Conservation (phyloP, 2,888 invertebrate genomes). For the Labia minor region DNA sequence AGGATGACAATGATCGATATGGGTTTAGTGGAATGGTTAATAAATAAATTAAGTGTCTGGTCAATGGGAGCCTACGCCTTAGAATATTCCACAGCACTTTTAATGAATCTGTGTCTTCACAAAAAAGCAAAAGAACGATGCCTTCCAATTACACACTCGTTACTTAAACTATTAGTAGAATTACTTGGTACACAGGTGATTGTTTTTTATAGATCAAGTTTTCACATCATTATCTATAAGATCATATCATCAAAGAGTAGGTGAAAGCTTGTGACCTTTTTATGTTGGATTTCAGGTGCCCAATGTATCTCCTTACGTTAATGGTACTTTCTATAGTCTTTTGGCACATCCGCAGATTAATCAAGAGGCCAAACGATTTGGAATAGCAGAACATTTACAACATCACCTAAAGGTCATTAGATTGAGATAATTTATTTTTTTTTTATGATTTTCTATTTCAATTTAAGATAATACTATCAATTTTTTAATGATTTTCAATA, state of each 20-base stretch:
- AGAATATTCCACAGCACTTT: constrained; percentile 53
- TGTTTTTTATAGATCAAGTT: constrained; percentile 17
- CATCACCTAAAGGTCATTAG: constrained; percentile 25
- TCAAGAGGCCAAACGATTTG: constrained; percentile 40
- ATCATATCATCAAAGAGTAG: neutral
- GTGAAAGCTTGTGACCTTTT: neutral
- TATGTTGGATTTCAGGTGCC: neutral
- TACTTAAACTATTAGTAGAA: constrained; percentile 37
- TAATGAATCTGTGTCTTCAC: constrained; percentile 57
- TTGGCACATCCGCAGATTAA: constrained; percentile 39
- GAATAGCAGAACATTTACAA: constrained; percentile 35
- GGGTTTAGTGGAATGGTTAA: constrained; percentile 51
- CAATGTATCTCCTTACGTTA: constrained; percentile 37
- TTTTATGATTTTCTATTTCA: neutral
- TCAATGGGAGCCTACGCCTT: constrained; percentile 45
- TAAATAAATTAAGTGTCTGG: constrained; percentile 41
- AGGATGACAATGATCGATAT: constrained; percentile 49
- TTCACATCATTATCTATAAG: neutral
- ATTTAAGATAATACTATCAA: neutral
- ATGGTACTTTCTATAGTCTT: constrained; percentile 44
- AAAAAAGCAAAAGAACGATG: constrained; percentile 38
- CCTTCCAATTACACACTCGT: constrained; percentile 31
- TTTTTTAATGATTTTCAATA: neutral
- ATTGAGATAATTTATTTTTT: too few species aligned
- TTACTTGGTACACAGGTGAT: constrained; percentile 32